phyloP scores from a whole-genome alignment of 2,888 invertebrate genomes.

The Dermolepida albohirtum region DNA sequence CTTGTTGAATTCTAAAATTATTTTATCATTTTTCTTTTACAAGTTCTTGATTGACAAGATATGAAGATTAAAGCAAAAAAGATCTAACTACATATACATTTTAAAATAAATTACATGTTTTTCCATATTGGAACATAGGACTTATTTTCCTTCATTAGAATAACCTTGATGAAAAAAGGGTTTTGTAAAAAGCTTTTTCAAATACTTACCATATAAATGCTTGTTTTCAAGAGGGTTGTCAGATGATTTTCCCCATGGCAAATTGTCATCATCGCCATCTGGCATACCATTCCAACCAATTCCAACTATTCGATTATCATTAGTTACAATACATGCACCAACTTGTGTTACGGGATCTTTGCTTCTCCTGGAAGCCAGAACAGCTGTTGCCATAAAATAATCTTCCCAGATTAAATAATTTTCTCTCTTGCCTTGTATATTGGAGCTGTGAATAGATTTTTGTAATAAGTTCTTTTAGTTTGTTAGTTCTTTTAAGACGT shows the following conservation, averaged over 20 bases:
- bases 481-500: no score
- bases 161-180: no score
- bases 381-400: conserved; percentile 95
- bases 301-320: conserved; percentile 88
- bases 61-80: no score
- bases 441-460: neutral
- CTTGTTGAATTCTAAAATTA: no score
- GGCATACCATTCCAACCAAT: conserved; percentile 99
- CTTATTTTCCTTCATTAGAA: no score
- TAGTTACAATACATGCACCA: conserved; percentile 94
- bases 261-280: conserved; percentile 83
- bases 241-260: conserved; percentile 87
- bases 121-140: no score
- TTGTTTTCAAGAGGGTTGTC: conserved; percentile 78
- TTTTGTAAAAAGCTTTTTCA: neutral
- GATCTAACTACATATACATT: no score
- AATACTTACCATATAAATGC: conserved; percentile 82
- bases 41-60: no score
- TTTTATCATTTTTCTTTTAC: no score
- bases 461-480: no score
- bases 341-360: conserved; percentile 96
- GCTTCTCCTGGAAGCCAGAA: conserved; percentile 91
- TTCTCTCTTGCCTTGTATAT: conserved; percentile 66
- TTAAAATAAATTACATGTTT: no score
- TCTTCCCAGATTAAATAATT: conserved; percentile 89